phyloP scores from a whole-genome alignment of 2,113 vertebrate genomes.

The Clarias macrocephalus region DNA sequence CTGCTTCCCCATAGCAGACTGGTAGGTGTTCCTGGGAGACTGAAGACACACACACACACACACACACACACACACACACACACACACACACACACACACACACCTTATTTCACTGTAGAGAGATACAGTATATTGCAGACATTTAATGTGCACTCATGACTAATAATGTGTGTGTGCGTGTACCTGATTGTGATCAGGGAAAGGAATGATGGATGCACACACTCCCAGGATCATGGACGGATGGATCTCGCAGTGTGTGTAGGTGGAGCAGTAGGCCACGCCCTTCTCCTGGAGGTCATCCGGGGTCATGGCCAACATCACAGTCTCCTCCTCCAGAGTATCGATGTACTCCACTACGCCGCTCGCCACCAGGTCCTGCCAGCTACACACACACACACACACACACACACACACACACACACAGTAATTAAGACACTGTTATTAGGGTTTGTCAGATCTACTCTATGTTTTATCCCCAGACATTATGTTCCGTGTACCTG shows the following conservation, averaged over 20 bases:
- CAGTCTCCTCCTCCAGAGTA: constrained; percentile 95
- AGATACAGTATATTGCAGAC: too few species aligned
- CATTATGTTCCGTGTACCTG: constrained; percentile 72
- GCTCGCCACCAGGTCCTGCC: constrained; percentile 97
- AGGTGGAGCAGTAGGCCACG: constrained; percentile 96
- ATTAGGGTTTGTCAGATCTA: neutral
- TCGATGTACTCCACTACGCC: constrained; percentile 98
- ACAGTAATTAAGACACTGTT: neutral
- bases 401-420: neutral
- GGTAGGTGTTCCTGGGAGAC: constrained; percentile 99
- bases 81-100: neutral
- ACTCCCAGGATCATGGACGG: constrained; percentile 99
- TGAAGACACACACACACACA: constrained; percentile 52
- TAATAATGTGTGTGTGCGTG: neutral
- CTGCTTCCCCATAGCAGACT: constrained; percentile 99
- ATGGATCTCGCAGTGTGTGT: constrained; percentile 97
- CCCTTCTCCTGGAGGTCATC: constrained; percentile 98
- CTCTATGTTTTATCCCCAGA: neutral
- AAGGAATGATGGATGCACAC: constrained; percentile 97
- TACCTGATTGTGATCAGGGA: constrained; percentile 99
- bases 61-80: neutral
- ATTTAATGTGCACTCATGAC: too few species aligned
- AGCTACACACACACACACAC: constrained; percentile 72
- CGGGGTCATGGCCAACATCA: constrained; percentile 98
- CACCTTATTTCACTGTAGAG: too few species aligned